Percentiles rank a stretch among this genome's conserved stretches.
Evolutionary conservation across 2,113 vertebrate species (phyloP).

Genomic region (Cichladusa arquata): DNA sequence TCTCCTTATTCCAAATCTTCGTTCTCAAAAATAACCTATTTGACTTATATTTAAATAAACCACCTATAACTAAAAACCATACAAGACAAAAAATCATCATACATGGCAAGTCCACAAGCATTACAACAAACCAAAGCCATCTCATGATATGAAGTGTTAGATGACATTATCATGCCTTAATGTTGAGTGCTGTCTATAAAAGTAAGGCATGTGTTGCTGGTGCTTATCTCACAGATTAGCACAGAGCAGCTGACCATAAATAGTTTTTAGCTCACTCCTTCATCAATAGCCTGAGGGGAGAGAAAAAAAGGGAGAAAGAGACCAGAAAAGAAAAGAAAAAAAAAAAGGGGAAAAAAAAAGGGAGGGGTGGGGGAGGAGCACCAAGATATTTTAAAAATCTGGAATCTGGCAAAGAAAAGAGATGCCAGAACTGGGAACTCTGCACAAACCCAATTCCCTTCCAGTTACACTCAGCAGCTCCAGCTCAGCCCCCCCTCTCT

Average conservation of each 20-base stretch:
- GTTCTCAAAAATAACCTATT: not conserved
- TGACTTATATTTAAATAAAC: not conserved
- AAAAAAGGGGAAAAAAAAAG: not conserved
- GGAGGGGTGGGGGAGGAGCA: rapidly evolving
- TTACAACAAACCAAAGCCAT: not conserved
- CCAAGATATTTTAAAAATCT: not conserved
- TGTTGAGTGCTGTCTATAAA: slow-evolving; percentile 7
- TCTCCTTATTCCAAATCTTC: not conserved
- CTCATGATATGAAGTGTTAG: not conserved
- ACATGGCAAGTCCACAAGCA: not conserved
- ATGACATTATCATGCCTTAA: not conserved
- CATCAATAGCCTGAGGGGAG: not conserved
- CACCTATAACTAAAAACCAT: not conserved
- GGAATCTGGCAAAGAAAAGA: not conserved
- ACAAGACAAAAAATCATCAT: not conserved
- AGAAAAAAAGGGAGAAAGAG: not conserved
- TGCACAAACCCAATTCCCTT: not conserved
- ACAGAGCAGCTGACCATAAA: not conserved
- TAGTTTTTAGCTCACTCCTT: not conserved
- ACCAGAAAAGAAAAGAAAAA: no score
- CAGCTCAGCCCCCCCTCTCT: not conserved
- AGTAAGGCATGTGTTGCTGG: not conserved
- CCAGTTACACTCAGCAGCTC: not conserved
- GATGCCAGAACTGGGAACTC: not conserved
- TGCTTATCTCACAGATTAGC: slow-evolving; percentile 32